phyloP scores from a whole-genome alignment of 1,140 invertebrate genomes.

The Hypsibius dujardini region DNA sequence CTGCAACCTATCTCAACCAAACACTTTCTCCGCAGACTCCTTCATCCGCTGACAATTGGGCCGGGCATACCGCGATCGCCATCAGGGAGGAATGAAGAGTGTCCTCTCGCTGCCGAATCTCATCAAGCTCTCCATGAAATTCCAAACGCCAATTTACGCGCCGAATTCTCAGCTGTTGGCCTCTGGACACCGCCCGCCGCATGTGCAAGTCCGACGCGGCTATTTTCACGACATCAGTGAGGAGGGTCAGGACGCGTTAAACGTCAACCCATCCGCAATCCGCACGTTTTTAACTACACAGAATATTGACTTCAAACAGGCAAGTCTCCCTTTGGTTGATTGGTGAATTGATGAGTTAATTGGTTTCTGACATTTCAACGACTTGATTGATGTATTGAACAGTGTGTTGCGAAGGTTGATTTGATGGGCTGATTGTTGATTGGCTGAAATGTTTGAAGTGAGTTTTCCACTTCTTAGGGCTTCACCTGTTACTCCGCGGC shows the following conservation, averaged over 20 bases:
- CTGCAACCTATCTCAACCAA: too few relatives aligned
- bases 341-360: too few relatives aligned
- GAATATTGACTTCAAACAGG: background rate
- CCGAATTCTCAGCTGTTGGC: too few relatives aligned
- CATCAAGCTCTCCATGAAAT: constrained; percentile 1
- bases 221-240: constrained; percentile 7
- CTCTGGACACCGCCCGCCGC: too few relatives aligned
- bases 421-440: too few relatives aligned
- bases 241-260: background rate
- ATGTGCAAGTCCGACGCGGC: background rate
- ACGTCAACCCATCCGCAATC: background rate
- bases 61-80: background rate
- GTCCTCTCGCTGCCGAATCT: background rate
- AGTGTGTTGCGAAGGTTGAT: too few relatives aligned
- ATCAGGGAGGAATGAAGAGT: background rate
- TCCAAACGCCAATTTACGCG: background rate
- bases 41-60: too few relatives aligned
- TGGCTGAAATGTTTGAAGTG: too few relatives aligned
- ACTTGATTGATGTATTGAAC: too few relatives aligned
- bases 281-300: background rate
- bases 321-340: too few relatives aligned
- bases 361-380: too few relatives aligned
- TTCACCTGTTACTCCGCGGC: background rate
- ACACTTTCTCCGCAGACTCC: too few relatives aligned
- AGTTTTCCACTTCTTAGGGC: background rate